These are phyloP conservation scores for Noctua janthina DNA, from an alignment of 2,888 invertebrate genomes.

Conservation along the genomic window DNA sequence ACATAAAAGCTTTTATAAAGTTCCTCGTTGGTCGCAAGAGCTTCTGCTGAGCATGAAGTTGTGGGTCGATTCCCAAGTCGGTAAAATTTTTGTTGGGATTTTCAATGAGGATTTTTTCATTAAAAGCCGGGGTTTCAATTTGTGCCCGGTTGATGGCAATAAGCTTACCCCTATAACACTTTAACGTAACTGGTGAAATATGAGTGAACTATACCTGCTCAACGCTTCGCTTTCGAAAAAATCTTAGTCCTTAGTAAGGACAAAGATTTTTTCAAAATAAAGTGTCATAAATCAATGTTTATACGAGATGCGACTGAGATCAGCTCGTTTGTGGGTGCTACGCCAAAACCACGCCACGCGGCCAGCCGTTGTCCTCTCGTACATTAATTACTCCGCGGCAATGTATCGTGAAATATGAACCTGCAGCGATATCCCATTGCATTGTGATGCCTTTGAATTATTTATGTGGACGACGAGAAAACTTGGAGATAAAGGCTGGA, in stretches of 20 bases:
- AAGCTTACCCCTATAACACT: background rate
- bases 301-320: constrained; percentile 70
- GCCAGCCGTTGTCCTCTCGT: constrained; percentile 73
- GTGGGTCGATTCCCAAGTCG: background rate
- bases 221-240: background rate
- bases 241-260: background rate
- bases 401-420: constrained; percentile 85
- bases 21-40: background rate
- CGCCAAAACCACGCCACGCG: constrained; percentile 74
- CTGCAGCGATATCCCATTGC: constrained; percentile 82
- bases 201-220: background rate
- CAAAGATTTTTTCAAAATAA: constrained; percentile 31
- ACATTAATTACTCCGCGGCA: constrained; percentile 82
- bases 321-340: constrained; percentile 63
- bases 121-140: background rate
- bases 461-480: constrained; percentile 73
- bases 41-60: background rate
- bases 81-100: background rate
- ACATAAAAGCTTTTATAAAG: background rate
- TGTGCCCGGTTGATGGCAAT: background rate
- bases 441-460: constrained; percentile 82
- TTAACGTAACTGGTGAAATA: background rate
- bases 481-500: constrained; percentile 36
- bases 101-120: background rate
- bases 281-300: constrained; percentile 76